Evolutionary conservation across 2,113 vertebrate genomes (phyloP).

Genomic region (Cyprinodon variegatus): DNA sequence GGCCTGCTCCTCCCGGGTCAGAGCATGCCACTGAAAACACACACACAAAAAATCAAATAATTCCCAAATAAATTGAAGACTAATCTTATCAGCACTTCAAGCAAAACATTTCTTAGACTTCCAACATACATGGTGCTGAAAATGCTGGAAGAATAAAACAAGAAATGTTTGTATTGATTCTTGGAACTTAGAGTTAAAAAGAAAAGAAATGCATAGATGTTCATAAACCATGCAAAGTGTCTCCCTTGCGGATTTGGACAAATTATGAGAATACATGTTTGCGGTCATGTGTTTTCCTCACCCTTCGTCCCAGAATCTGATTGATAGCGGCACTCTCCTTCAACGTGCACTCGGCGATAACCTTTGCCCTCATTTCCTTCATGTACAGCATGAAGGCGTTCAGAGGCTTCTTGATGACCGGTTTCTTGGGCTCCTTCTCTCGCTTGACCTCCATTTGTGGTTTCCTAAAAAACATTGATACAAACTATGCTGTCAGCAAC

Average conservation of each 20-base stretch:
- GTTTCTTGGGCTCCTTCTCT: conserved; percentile 97
- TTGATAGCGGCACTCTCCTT: conserved; percentile 99
- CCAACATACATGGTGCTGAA: not conserved
- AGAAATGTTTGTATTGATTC: not conserved
- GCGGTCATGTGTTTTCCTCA: conserved; percentile 70
- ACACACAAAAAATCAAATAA: not conserved
- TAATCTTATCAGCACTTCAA: not conserved
- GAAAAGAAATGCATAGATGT: not conserved
- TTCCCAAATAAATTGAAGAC: no score
- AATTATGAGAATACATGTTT: conserved; percentile 23
- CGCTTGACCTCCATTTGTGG: conserved; percentile 89
- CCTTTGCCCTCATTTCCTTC: conserved; percentile 99
- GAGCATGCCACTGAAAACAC: conserved; percentile 91
- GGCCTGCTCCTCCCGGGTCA: conserved; percentile 97
- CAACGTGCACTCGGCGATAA: conserved; percentile 97
- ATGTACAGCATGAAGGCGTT: conserved; percentile 99
- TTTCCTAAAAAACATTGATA: conserved; percentile 81
- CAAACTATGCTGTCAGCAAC: not conserved
- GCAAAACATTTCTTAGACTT: not conserved
- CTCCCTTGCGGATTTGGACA: not conserved
- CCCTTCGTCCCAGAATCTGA: conserved; percentile 96
- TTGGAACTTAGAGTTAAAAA: not conserved
- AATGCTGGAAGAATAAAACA: no score
- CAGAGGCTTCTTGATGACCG: conserved; percentile 98
- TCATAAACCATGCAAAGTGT: not conserved